phyloP scores from a whole-genome alignment of 2,113 vertebrate genomes.

The Macaca nemestrina region DNA sequence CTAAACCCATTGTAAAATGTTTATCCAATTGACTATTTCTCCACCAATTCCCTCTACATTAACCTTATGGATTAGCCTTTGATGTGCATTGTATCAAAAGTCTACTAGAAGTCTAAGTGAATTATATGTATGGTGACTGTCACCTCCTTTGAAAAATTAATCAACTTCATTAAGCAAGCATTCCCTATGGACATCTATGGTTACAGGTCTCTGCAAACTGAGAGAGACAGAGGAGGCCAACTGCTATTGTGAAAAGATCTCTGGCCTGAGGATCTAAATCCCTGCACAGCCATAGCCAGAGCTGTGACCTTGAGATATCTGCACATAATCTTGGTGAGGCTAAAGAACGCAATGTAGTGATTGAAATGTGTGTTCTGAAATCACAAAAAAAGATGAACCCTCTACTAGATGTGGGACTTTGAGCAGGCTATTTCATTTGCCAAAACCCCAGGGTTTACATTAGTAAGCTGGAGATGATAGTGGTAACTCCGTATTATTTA shows the following conservation, averaged over 20 bases:
- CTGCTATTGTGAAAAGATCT: neutral
- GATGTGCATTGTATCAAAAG: constrained; percentile 78
- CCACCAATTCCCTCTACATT: constrained; percentile 50
- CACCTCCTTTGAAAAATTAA: constrained; percentile 76
- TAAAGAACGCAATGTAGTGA: neutral
- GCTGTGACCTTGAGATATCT: neutral
- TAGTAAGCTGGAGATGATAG: neutral
- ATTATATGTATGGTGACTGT: constrained; percentile 77
- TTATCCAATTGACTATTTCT: constrained; percentile 74
- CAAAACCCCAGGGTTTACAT: neutral
- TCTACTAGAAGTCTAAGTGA: constrained; percentile 76
- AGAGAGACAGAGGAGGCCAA: neutral
- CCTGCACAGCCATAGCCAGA: neutral
- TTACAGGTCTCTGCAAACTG: neutral
- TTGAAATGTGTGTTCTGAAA: neutral
- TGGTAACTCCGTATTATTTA: neutral
- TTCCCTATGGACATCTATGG: constrained; percentile 58
- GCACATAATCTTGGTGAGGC: neutral
- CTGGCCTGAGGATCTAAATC: neutral
- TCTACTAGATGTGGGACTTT: neutral
- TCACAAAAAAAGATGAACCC: neutral
- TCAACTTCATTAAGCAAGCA: constrained; percentile 76
- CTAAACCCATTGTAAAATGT: constrained; percentile 28
- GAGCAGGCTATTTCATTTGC: neutral
- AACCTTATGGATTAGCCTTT: constrained; percentile 80